Conservation (phyloP, 2,113 vertebrate genomes). For the Glaucidium brasilianum region DNA sequence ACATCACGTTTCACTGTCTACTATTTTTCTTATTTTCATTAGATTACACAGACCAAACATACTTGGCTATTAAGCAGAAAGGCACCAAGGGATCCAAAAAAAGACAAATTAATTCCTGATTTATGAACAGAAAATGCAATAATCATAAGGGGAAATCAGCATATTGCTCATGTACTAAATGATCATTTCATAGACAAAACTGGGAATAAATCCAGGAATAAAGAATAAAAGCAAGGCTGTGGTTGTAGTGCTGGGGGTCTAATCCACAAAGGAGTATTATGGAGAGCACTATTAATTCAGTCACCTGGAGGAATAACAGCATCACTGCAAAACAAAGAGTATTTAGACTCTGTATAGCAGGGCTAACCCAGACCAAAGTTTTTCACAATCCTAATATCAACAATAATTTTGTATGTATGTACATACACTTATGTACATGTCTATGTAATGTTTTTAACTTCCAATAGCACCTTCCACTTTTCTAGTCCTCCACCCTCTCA, state of each 20-base stretch:
- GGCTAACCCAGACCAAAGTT: neutral
- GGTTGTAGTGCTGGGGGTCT: neutral
- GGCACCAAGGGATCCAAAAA: conserved; percentile 24
- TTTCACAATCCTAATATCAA: neutral
- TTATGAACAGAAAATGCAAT: conserved; percentile 53
- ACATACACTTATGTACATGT: fast-evolving
- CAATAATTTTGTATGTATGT: neutral
- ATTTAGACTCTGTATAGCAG: neutral
- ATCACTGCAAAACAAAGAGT: neutral
- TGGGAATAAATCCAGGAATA: conserved; percentile 49
- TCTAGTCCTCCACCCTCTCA: neutral
- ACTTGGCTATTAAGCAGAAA: conserved; percentile 44
- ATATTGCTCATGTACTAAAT: conserved; percentile 54
- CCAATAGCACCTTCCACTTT: neutral
- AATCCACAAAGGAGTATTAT: neutral
- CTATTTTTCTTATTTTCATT: conserved; percentile 19
- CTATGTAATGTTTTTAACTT: neutral
- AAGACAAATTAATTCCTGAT: conserved; percentile 63
- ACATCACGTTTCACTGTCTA: neutral
- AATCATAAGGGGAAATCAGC: conserved; percentile 48
- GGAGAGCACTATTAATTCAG: neutral
- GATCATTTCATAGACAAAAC: conserved; percentile 55
- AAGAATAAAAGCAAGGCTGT: neutral
- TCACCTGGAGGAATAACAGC: neutral
- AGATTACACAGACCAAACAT: conserved; percentile 23